phyloP scores from a whole-genome alignment of 2,797 vertebrate genomes.

The Pipistrellus pygmaeus region DNA sequence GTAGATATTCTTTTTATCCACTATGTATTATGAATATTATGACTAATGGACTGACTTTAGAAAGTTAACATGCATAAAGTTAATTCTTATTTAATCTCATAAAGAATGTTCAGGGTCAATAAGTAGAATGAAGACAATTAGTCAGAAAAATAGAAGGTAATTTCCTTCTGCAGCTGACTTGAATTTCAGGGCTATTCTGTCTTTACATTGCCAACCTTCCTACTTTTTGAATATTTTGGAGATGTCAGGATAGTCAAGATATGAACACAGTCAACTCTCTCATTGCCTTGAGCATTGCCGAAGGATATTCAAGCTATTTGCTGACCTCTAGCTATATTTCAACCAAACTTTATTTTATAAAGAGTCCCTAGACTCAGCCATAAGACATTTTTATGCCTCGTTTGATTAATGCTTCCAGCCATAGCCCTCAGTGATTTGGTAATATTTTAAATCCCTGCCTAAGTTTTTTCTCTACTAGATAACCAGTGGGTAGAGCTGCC shows the following conservation, averaged over 20 bases:
- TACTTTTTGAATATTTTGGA: not conserved
- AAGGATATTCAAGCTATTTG: constrained; percentile 62
- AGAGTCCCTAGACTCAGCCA: constrained; percentile 44
- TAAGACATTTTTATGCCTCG: constrained; percentile 62
- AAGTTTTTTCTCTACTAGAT: constrained; percentile 41
- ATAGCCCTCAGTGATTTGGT: constrained; percentile 47
- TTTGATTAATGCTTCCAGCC: constrained; percentile 63
- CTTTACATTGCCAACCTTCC: not conserved
- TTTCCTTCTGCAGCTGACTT: not conserved
- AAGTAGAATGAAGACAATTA: not conserved
- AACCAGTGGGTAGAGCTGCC: not conserved
- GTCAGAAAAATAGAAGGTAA: not conserved
- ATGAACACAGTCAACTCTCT: constrained; percentile 15
- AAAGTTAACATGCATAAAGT: not conserved
- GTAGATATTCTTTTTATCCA: not conserved
- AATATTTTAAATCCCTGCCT: constrained; percentile 70
- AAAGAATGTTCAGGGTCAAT: not conserved
- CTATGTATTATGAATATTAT: not conserved
- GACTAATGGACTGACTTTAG: not conserved
- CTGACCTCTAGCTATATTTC: constrained; percentile 71
- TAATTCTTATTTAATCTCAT: constrained; percentile 51
- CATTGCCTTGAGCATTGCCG: constrained; percentile 64
- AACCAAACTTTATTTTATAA: constrained; percentile 72
- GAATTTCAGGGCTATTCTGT: not conserved
- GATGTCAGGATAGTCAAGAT: not conserved